phyloP scores from a whole-genome alignment of 2,113 vertebrate genomes.

The Ageneiosus marmoratus region DNA sequence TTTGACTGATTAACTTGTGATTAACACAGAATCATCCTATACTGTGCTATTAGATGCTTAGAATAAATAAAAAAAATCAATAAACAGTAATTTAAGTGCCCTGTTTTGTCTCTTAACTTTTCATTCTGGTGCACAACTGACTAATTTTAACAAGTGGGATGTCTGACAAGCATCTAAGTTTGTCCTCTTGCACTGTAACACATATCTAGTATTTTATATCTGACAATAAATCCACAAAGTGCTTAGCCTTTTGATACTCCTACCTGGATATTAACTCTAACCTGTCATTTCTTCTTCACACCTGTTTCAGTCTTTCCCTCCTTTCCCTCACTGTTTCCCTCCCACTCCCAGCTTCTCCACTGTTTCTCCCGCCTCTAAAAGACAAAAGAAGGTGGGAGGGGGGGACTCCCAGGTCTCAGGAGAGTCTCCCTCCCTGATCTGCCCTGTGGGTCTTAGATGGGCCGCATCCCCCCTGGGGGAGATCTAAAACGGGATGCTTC shows the following conservation, averaged over 20 bases:
- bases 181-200: not conserved
- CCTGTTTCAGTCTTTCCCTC: conserved; percentile 48
- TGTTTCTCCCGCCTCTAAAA: conserved; percentile 49
- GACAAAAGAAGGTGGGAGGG: conserved; percentile 63
- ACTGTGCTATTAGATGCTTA: conserved; percentile 7
- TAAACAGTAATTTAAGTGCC: conserved; percentile 16
- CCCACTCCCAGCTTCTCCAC: conserved; percentile 26
- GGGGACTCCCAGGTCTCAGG: conserved; percentile 50
- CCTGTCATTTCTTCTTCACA: conserved; percentile 44
- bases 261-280: conserved; percentile 25
- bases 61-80: not conserved
- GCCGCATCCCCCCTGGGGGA: conserved; percentile 40
- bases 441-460: conserved; percentile 56
- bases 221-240: not conserved
- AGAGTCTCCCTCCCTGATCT: conserved; percentile 53
- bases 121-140: not conserved
- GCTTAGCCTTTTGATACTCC: not conserved
- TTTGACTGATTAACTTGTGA: conserved; percentile 19
- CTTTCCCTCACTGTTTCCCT: conserved; percentile 42
- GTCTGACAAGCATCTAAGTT: not conserved
- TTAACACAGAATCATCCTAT: not conserved
- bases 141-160: not conserved
- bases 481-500: conserved; percentile 56
- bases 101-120: not conserved
- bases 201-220: not conserved